These are phyloP conservation scores for Pachyseris speciosa DNA, from an alignment of 64 coral and sea anemone genomes.

Conservation along the genomic window DNA sequence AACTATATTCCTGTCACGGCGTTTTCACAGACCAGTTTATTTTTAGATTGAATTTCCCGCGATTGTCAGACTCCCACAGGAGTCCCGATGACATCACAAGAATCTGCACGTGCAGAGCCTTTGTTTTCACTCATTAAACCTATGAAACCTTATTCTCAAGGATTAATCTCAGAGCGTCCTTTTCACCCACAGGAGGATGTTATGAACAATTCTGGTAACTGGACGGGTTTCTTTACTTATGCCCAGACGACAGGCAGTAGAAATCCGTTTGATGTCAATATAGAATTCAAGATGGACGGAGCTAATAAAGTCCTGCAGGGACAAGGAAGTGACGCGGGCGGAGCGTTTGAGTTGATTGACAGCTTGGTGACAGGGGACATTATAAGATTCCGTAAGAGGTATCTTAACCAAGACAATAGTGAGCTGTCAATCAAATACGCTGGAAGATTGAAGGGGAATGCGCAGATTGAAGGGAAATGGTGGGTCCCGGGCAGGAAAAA, in stretches of 20 bases:
- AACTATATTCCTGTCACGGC: too few species aligned
- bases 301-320: conserved; percentile 78
- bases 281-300: conserved; percentile 78
- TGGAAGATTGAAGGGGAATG: conserved; percentile 59
- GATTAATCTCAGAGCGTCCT: background rate
- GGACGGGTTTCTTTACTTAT: conserved; percentile 89
- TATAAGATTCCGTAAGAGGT: conserved; percentile 63
- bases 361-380: conserved; percentile 70
- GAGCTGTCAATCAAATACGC: conserved; percentile 75
- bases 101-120: too few species aligned
- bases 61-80: too few species aligned
- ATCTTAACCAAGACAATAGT: background rate
- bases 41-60: too few species aligned
- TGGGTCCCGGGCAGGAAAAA: conserved; percentile 58
- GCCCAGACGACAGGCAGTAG: conserved; percentile 84
- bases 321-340: conserved; percentile 71
- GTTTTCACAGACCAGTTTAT: too few species aligned
- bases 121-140: too few species aligned
- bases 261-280: conserved; percentile 70
- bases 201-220: conserved; percentile 84
- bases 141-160: too few species aligned
- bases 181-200: conserved; percentile 61
- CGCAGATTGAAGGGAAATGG: conserved; percentile 83
- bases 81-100: too few species aligned
- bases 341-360: conserved; percentile 73